These are phyloP conservation scores for Drosophila lacicola DNA, from an alignment of 2,888 invertebrate genomes.

Conservation along the genomic window DNA sequence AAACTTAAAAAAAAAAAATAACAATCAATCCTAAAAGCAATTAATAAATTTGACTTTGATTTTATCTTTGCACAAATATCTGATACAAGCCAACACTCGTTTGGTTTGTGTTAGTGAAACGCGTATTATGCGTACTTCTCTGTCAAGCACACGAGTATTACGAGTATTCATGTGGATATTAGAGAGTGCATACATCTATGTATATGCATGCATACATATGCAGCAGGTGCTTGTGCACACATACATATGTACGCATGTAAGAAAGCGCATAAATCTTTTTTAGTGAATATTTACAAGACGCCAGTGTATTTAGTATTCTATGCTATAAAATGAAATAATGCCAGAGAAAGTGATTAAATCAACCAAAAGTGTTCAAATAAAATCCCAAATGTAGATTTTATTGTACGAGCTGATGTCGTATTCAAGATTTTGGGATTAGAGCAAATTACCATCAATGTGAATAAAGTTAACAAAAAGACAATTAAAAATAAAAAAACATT, in stretches of 20 bases:
- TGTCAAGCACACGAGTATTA: not conserved
- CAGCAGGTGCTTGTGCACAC: too few relatives aligned
- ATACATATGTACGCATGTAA: not conserved
- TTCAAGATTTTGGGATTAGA: not conserved
- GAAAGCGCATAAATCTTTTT: not conserved
- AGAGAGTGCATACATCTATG: not conserved
- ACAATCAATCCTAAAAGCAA: constrained; percentile 14
- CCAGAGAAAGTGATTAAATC: constrained; percentile 1
- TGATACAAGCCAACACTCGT: not conserved
- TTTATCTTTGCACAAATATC: not conserved
- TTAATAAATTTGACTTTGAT: not conserved
- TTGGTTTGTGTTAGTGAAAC: not conserved
- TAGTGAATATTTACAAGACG: constrained; percentile 37
- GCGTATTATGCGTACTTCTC: not conserved
- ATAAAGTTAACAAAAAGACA: not conserved
- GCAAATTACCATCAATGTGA: not conserved
- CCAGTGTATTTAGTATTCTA: constrained; percentile 7
- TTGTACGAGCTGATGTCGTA: constrained; percentile 7
- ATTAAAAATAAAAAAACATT: not conserved
- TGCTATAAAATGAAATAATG: constrained; percentile 16
- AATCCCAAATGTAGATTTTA: not conserved
- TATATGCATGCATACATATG: not conserved
- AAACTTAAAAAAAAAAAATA: constrained; percentile 5
- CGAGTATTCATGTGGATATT: not conserved
- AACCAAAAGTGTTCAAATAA: constrained; percentile 1